Percentiles rank a stretch among this genome's conserved stretches.
These are phyloP conservation scores for Drosophila fulvimacula DNA, from an alignment of 2,888 invertebrate genomes.

Conservation along the genomic window DNA sequence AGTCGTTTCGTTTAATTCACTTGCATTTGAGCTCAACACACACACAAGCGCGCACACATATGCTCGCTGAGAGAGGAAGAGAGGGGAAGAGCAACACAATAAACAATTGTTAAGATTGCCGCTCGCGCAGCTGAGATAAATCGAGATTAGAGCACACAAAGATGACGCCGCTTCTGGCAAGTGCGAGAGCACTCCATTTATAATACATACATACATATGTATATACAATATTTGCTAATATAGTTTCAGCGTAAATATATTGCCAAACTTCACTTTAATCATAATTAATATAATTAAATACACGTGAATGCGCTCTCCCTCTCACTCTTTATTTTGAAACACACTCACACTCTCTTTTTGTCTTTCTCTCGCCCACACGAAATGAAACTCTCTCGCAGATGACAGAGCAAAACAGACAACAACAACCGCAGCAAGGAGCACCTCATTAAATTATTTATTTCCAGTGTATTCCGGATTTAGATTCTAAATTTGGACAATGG, in stretches of 20 bases:
- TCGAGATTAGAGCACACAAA: conserved; percentile 52
- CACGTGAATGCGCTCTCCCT: conserved; percentile 33
- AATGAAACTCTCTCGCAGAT: conserved; percentile 58
- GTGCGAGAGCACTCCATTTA: conserved; percentile 36
- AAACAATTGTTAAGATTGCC: conserved; percentile 73
- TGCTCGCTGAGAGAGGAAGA: conserved; percentile 13
- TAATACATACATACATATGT: too few relatives aligned
- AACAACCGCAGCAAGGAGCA: conserved; percentile 33
- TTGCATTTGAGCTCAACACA: conserved; percentile 56
- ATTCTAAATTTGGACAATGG: conserved; percentile 61
- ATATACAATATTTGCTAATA: conserved; percentile 25
- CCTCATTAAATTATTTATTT: conserved; percentile 38
- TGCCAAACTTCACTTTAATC: conserved; percentile 27
- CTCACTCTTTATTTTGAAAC: conserved; percentile 10
- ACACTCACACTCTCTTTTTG: conserved; percentile 16
- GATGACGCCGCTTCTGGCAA: conserved; percentile 31
- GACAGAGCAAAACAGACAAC: conserved; percentile 52
- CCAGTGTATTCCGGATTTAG: conserved; percentile 59
- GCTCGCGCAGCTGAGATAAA: conserved; percentile 53
- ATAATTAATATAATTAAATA: conserved; percentile 13
- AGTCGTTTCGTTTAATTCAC: conserved; percentile 78
- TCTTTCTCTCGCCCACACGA: conserved; percentile 53
- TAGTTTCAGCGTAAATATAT: conserved; percentile 21
- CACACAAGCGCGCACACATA: conserved; percentile 27
- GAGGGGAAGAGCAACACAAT: conserved; percentile 53